Percentiles rank a stretch among this genome's conserved stretches.
Conservation (phyloP, 53 echinoderm and acorn worm species). For the Patiria pectinifera region DNA sequence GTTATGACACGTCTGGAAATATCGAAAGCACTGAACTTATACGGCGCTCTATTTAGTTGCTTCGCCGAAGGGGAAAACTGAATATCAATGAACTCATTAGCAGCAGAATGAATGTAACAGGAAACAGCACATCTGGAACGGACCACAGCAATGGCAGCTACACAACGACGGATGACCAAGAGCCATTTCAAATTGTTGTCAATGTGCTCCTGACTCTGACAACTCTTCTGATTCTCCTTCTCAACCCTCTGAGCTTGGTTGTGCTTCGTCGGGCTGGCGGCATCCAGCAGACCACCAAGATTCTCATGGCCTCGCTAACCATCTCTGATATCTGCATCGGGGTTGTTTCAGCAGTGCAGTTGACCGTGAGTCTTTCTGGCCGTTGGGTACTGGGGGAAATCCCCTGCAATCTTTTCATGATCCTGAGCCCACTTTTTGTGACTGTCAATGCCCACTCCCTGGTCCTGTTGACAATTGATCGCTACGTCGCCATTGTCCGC, state of each 20-base stretch:
- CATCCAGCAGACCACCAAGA: slow-evolving; percentile 36
- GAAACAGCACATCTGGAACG: background rate
- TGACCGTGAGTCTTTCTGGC: background rate
- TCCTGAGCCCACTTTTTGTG: too few relatives aligned
- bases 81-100: background rate
- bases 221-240: slow-evolving; percentile 6
- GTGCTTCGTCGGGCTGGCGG: slow-evolving; percentile 15
- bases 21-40: background rate
- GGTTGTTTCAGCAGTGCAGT: too few relatives aligned
- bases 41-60: too few relatives aligned
- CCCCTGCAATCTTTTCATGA: too few relatives aligned
- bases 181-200: background rate
- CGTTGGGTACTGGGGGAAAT: background rate
- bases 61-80: too few relatives aligned
- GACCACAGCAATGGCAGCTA: background rate
- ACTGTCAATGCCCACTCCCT: background rate
- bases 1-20: background rate
- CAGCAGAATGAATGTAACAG: background rate
- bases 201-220: background rate
- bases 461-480: too few relatives aligned
- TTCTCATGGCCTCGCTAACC: background rate
- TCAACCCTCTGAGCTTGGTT: slow-evolving; percentile 31
- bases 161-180: background rate
- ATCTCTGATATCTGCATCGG: too few relatives aligned
- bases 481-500: too few relatives aligned